phyloP scores from a whole-genome alignment of 2,888 invertebrate genomes.

The Coremacera marginata region DNA sequence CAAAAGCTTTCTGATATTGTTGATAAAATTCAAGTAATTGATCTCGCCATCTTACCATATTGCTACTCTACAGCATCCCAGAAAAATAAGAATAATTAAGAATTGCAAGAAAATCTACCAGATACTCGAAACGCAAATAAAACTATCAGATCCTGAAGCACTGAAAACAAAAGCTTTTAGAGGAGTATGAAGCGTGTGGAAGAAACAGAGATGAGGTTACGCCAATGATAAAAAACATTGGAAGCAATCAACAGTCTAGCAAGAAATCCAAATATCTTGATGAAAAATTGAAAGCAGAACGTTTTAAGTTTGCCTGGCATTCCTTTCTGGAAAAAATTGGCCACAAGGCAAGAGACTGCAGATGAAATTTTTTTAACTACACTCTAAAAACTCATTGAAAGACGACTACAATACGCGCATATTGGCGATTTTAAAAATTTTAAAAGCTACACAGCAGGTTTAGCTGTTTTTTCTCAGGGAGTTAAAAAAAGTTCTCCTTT shows the following conservation, averaged over 20 bases:
- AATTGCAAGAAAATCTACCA: slow-evolving; percentile 23
- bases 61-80: slow-evolving; percentile 37
- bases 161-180: slow-evolving; percentile 13
- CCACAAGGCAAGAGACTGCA: not conserved
- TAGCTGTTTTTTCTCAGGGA: no score
- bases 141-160: not conserved
- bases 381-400: no score
- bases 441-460: no score
- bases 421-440: no score
- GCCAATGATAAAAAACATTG: no score
- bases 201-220: not conserved
- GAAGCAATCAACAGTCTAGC: no score
- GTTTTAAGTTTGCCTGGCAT: no score
- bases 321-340: not conserved
- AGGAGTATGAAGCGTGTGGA: slow-evolving; percentile 16
- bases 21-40: slow-evolving; percentile 1
- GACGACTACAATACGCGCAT: no score
- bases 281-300: no score
- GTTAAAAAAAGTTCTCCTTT: no score
- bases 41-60: slow-evolving; percentile 4
- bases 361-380: not conserved
- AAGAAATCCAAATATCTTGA: no score
- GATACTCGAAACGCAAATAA: no score
- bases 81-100: not conserved
- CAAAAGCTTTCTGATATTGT: not conserved